Evolutionary conservation across 2,888 invertebrate genomes (phyloP).

Genomic region (Spodoptera littoralis): DNA sequence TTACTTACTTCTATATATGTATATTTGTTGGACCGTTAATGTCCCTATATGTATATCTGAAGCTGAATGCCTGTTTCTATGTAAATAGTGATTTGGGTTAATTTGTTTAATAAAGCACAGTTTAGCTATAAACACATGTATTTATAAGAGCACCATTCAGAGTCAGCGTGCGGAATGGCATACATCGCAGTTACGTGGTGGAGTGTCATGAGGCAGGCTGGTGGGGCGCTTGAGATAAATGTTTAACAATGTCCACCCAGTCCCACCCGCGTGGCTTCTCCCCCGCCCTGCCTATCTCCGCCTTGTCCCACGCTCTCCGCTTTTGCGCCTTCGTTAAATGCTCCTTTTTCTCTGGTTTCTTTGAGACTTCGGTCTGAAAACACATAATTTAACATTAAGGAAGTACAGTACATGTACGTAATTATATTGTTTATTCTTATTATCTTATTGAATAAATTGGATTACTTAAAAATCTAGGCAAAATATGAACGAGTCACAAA

Average conservation of each 20-base stretch:
- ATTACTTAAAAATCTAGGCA: too few species aligned
- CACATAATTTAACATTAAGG: too few species aligned
- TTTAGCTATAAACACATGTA: neutral
- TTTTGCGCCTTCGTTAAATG: conserved; percentile 97
- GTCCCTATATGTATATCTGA: too few species aligned
- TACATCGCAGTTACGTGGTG: conserved; percentile 1
- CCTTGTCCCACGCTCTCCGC: conserved; percentile 94
- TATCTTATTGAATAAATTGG: too few species aligned
- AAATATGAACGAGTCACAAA: too few species aligned
- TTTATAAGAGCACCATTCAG: too few species aligned
- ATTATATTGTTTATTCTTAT: too few species aligned
- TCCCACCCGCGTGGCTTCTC: conserved; percentile 97
- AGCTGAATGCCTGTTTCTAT: too few species aligned
- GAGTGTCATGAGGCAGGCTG: conserved; percentile 74
- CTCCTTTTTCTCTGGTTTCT: conserved; percentile 92
- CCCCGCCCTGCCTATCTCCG: conserved; percentile 92
- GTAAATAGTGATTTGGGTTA: too few species aligned
- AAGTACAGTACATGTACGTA: too few species aligned
- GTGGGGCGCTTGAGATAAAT: conserved; percentile 93
- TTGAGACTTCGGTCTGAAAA: conserved; percentile 75
- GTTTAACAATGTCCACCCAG: conserved; percentile 99
- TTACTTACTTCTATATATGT: too few species aligned
- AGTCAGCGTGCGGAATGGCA: neutral
- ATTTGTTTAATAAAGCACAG: conserved; percentile 3
- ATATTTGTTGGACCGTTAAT: too few species aligned